Evolutionary conservation across 53 echinoderm and acorn worm genomes (phyloP), one percentile per base, ranked within the genome.

Genomic region (Stichopus horrens): DNA sequence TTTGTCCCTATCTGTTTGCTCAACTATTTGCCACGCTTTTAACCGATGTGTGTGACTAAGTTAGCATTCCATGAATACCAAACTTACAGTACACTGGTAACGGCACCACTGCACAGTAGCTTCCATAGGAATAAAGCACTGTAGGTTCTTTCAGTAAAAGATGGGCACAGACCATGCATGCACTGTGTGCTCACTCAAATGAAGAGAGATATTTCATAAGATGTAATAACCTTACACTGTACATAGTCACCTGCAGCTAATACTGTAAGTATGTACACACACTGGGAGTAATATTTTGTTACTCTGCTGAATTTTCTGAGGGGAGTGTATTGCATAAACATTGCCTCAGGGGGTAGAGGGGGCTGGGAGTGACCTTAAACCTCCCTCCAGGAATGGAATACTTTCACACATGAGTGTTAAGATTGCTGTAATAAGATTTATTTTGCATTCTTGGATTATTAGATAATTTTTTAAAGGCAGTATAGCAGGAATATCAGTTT

Each of bases 1-100:
- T 79, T 79, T 79, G 79, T 79, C 79, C 79, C 53, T 19, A 63
- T 16, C 79, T 79, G 54, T 79, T 79, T 79, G 79, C 52, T 79
- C 79, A 79, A 53, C 54, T 53, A 79, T 55, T 79, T 79, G 55
- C 79, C 53, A 79, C 53, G 79, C 79, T 54, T 79, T 78, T 78
- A 51, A 1, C 19, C 56, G 8, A 54, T 53, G 79, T 79, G 55
- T 79, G 53, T 79, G 55, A 79, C 79, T 79, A 53, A 54, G 63
- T 19, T 10, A 53, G 54, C 79, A 79, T 79, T 79, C 79, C 79
- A 79, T 19, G 16, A 53, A 79, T 79, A 79, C 79, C 79, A 79
- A 79, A 18, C 79, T 5, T 18, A 5, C 53, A 8, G 53, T 55
- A 76, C 23, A 22, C 8, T 18, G 79, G 10, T 13, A 13, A 63